Base-by-base conservation (phyloP, 1,140 invertebrate species). In the Aphelenchoides besseyi region DNA sequence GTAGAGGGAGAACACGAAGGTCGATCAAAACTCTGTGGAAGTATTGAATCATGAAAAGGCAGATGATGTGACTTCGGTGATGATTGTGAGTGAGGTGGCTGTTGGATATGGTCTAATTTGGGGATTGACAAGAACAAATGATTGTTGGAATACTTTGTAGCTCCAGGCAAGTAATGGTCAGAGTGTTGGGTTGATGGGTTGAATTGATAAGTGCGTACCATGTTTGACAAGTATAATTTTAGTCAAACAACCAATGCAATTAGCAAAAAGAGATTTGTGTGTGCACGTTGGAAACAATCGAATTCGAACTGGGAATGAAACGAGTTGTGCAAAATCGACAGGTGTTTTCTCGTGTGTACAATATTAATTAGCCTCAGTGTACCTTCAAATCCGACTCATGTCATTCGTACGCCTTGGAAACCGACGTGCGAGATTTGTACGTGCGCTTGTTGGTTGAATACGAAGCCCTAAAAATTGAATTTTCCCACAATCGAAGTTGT, bases 171-270 rank as follows among this genome's bases (percentile, higher is more conserved):
- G 41, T 16, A 48, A 29, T 59, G 55, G 55, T 33, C 18, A 28
- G 55, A 59, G 12, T 5, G 5, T 59, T 59, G 55, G 5, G 18
- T 8, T 5, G 55, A 59, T 8, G 55, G 55, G 55, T 59, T 59
- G 55, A 59, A 59, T 8, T 28, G 26, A 33, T 59, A 59, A 33
- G 55, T 59, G 5, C 55, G 5, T 23, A 59, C 55, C 55, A 59
- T 59, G n/a, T n/a, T n/a, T 59, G 55, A 8, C 5, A 59, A 23
- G 41, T 48, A 48, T 12, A n/a, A n/a, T n/a, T n/a, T n/a, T n/a
- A n/a, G n/a, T n/a, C n/a, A n/a, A n/a, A n/a, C n/a, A 48, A 48
- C 41, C 12, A 48, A 48, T 48, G 12, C 41, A 48, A 48, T 48
- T 48, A 48, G 23, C 12, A 23, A 23, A 48, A 23, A 48, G 41